Evolutionary conservation across 2,797 vertebrate species (phyloP).

Genomic region (Rhyacichthys aspro): DNA sequence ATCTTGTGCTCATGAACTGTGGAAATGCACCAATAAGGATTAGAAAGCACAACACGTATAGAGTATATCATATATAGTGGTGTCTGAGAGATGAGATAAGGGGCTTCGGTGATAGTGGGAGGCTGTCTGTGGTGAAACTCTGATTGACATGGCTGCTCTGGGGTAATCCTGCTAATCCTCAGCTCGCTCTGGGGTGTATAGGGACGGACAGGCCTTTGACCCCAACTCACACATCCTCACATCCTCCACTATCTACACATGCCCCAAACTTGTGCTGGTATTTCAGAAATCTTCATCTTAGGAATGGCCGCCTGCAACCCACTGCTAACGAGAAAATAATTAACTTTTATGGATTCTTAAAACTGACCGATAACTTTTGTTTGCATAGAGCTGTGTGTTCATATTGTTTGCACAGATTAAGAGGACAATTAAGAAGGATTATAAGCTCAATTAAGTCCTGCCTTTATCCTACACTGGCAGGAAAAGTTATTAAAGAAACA

Average conservation of each 20-base stretch:
- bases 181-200: slow-evolving; percentile 68
- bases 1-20: slow-evolving; percentile 52
- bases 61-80: slow-evolving; percentile 54
- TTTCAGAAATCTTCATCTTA: slow-evolving; percentile 28
- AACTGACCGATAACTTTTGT: slow-evolving; percentile 29
- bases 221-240: slow-evolving; percentile 45
- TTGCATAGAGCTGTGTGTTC: slow-evolving; percentile 22
- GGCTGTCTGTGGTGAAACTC: slow-evolving; percentile 70
- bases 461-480: neutral
- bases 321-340: slow-evolving; percentile 20
- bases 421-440: slow-evolving; percentile 31
- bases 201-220: slow-evolving; percentile 65
- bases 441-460: slow-evolving; percentile 31
- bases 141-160: slow-evolving; percentile 77
- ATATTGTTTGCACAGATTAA: slow-evolving; percentile 27
- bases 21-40: slow-evolving; percentile 47
- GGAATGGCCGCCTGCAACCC: neutral
- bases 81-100: slow-evolving; percentile 79
- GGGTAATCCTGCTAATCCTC: slow-evolving; percentile 80
- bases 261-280: slow-evolving; percentile 20
- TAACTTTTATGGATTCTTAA: slow-evolving; percentile 43
- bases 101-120: slow-evolving; percentile 71
- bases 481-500: slow-evolving; percentile 42
- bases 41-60: slow-evolving; percentile 45
- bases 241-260: slow-evolving; percentile 23